These are phyloP conservation scores for Podargus strigoides DNA, from an alignment of 2,797 vertebrate genomes.

Conservation along the genomic window DNA sequence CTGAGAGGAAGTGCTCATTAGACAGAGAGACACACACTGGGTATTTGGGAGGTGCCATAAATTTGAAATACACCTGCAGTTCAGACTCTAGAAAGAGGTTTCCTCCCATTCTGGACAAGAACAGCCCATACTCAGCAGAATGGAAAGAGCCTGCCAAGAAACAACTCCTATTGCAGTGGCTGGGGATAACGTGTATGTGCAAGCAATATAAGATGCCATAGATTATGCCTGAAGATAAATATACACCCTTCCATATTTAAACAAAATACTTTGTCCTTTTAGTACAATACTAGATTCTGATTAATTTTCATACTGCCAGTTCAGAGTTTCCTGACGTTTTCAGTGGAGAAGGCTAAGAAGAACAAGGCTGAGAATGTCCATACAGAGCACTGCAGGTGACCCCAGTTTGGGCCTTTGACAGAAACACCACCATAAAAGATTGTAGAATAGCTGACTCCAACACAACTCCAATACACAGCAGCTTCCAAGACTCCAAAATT, in stretches of 20 bases:
- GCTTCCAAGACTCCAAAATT: not conserved
- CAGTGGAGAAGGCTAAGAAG: not conserved
- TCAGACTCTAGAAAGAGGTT: not conserved
- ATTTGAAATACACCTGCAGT: not conserved
- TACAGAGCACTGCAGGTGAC: not conserved
- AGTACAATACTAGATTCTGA: not conserved
- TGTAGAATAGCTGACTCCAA: not conserved
- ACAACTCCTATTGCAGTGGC: not conserved
- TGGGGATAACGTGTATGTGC: not conserved
- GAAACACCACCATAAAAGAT: not conserved
- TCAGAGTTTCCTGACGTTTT: not conserved
- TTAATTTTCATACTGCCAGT: not conserved
- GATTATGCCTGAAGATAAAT: not conserved
- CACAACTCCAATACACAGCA: not conserved
- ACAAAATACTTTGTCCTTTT: not conserved
- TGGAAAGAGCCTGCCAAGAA: not conserved
- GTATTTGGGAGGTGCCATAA: not conserved
- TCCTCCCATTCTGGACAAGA: not conserved
- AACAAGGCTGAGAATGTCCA: not conserved
- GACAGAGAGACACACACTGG: rapidly evolving
- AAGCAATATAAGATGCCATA: not conserved
- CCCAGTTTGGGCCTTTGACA: not conserved
- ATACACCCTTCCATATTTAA: not conserved
- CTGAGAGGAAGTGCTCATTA: rapidly evolving
- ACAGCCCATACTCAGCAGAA: not conserved